phyloP scores from a whole-genome alignment of 37 sponge, comb jelly and placozoan genomes.

The Lycopodina hypogea region DNA sequence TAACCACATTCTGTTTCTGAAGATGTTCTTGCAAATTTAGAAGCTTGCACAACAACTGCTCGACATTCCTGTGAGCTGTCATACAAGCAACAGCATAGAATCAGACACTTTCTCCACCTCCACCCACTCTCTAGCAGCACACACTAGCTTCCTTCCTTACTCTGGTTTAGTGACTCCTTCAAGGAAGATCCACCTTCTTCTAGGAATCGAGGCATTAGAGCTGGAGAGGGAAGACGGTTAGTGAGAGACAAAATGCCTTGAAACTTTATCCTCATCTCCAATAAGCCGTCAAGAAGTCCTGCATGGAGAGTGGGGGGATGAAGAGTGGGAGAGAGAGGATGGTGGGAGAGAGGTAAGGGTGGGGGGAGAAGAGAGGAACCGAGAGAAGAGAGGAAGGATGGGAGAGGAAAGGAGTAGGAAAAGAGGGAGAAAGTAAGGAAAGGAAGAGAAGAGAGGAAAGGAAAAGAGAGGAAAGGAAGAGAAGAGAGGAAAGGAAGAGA shows the following conservation, averaged over 20 bases:
- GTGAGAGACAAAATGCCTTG: conserved; percentile 58
- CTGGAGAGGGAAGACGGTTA: conserved; percentile 71
- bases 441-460: no score
- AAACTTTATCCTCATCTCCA: conserved; percentile 76
- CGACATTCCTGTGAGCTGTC: conserved; percentile 15
- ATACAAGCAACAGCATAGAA: neutral
- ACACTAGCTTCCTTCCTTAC: neutral
- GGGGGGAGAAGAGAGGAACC: no score
- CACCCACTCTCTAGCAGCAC: neutral
- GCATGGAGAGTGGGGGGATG: neutral
- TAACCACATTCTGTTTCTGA: no score
- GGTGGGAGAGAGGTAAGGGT: no score
- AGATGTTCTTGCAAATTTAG: conserved; percentile 39
- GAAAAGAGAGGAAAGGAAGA: no score
- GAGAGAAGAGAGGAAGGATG: no score
- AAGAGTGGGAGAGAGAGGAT: no score
- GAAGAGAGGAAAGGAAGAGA: no score
- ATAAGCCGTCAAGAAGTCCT: conserved; percentile 75
- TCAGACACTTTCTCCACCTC: neutral
- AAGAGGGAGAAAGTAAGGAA: no score
- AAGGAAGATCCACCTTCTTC: conserved; percentile 19
- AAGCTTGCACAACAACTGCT: conserved; percentile 27
- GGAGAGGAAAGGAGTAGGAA: no score
- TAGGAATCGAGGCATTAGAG: conserved; percentile 32
- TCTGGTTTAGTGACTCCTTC: conserved; percentile 6